phyloP scores from a whole-genome alignment of 2,113 vertebrate species.

The Coptodon rendalli region DNA sequence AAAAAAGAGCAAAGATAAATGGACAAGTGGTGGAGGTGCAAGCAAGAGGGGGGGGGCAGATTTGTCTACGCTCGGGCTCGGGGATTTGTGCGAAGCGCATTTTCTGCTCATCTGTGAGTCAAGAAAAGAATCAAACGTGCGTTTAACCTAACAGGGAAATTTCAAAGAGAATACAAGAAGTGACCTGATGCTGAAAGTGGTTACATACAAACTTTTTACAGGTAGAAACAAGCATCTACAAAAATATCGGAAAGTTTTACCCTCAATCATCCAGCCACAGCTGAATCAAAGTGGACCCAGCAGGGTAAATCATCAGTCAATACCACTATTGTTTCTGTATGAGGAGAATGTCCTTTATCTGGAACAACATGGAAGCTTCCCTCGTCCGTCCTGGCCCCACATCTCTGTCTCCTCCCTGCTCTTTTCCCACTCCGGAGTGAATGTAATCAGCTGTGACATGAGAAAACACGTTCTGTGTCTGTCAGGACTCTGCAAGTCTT shows the following conservation, averaged over 20 bases:
- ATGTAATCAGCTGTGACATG: conserved; percentile 99
- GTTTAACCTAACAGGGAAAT: background rate
- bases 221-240: background rate
- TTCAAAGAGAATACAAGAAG: background rate
- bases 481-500: conserved; percentile 55
- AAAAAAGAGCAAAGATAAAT: conserved; percentile 40
- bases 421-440: conserved; percentile 68
- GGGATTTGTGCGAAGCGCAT: conserved; percentile 19
- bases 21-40: conserved; percentile 11
- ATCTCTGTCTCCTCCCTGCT: conserved; percentile 38
- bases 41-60: background rate
- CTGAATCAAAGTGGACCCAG: conserved; percentile 7
- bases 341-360: conserved; percentile 71
- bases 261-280: background rate
- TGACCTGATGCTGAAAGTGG: background rate
- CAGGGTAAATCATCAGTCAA: conserved; percentile 12
- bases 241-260: background rate
- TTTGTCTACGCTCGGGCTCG: background rate
- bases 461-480: conserved; percentile 76
- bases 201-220: background rate
- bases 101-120: conserved; percentile 27
- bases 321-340: conserved; percentile 10
- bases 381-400: conserved; percentile 60
- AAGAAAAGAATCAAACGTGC: conserved; percentile 5
- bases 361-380: conserved; percentile 72